phyloP scores from a whole-genome alignment of 2,797 vertebrate genomes.

The Astyanax mexicanus region DNA sequence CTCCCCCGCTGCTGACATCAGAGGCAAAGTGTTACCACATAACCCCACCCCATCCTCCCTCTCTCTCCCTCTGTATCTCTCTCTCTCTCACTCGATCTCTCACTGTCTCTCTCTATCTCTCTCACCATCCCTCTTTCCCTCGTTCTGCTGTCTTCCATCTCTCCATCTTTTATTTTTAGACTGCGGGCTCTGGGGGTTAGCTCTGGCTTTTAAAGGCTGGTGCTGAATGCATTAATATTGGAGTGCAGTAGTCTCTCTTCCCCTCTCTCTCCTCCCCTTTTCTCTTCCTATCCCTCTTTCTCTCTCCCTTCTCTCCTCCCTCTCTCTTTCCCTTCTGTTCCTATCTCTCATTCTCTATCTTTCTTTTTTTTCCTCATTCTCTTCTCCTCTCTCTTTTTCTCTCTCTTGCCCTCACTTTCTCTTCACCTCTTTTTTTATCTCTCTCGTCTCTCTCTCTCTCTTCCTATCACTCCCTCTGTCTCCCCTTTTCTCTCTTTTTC shows the following conservation, averaged over 20 bases:
- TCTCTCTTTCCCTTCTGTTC: not conserved
- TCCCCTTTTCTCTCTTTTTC: not conserved
- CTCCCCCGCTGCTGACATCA: constrained; percentile 7
- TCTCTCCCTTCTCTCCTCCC: not conserved
- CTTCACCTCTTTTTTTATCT: not conserved
- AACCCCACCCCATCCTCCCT: constrained; percentile 20
- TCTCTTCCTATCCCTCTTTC: not conserved
- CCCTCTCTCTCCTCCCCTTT: not conserved
- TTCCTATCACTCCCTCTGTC: not conserved
- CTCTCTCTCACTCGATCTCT: constrained; percentile 28
- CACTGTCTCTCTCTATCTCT: constrained; percentile 24
- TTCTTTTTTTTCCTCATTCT: constrained; percentile 16
- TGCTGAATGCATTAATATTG: constrained; percentile 67
- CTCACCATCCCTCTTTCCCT: constrained; percentile 11
- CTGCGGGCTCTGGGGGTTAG: constrained; percentile 63
- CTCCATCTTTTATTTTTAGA: constrained; percentile 77
- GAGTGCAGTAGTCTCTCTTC: constrained; percentile 29
- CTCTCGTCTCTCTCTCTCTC: not conserved
- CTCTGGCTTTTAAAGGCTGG: constrained; percentile 60
- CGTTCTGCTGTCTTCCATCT: constrained; percentile 44
- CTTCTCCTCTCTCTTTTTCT: not conserved
- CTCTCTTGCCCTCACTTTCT: not conserved
- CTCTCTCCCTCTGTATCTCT: not conserved
- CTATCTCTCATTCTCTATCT: constrained; percentile 1
- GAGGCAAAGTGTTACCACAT: constrained; percentile 20